Conservation (phyloP, 2,888 invertebrate species). For the Melitaea athalia region DNA sequence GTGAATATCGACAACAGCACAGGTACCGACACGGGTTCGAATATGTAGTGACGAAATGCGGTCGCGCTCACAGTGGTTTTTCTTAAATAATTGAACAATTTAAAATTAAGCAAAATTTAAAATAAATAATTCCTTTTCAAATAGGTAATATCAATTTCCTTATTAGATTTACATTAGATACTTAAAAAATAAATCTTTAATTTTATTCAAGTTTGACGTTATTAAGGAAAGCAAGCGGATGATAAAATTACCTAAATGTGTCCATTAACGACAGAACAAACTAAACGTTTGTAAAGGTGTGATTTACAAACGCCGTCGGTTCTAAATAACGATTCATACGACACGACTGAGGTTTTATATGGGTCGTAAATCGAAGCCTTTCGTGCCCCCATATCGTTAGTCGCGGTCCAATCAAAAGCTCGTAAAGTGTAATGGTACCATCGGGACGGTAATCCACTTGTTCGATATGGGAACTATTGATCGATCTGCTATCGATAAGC, state of each 20-base stretch:
- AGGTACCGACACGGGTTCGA: too few species aligned
- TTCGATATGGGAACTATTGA: conserved; percentile 75
- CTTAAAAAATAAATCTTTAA: not conserved
- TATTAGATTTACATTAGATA: not conserved
- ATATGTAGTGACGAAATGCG: too few species aligned
- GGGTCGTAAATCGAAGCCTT: conserved; percentile 68
- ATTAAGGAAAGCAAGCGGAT: conserved; percentile 27
- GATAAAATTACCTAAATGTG: conserved; percentile 30
- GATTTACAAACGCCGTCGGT: conserved; percentile 62
- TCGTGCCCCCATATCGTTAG: conserved; percentile 74
- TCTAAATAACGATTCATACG: conserved; percentile 63
- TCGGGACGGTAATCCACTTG: conserved; percentile 62
- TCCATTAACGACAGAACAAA: conserved; percentile 41
- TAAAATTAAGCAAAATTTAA: not conserved
- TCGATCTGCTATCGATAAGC: conserved; percentile 55
- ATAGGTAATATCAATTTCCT: not conserved
- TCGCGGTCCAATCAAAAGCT: conserved; percentile 73
- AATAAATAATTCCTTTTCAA: not conserved
- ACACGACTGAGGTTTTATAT: conserved; percentile 64
- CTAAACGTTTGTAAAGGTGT: conserved; percentile 44
- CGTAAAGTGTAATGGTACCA: conserved; percentile 74
- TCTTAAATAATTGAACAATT: not conserved
- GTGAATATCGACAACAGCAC: too few species aligned
- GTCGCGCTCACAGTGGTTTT: too few species aligned
- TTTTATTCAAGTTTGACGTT: conserved; percentile 25